phyloP scores from a whole-genome alignment of 2,888 invertebrate species.

The Teleiodes luculella region DNA sequence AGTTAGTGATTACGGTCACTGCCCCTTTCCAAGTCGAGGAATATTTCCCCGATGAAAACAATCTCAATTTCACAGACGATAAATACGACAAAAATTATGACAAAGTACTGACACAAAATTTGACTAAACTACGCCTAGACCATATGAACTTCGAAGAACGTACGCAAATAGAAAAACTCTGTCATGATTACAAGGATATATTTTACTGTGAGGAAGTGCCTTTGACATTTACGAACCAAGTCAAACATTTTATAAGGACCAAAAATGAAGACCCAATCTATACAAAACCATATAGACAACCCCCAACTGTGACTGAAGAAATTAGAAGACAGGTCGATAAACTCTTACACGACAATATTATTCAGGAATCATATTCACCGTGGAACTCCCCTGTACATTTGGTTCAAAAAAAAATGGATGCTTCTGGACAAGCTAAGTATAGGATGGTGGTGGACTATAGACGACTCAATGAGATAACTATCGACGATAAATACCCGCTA shows the following conservation, averaged over 20 bases:
- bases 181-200: conserved; percentile 29
- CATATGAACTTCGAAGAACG: conserved; percentile 23
- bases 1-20: neutral
- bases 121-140: conserved; percentile 18
- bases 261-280: conserved; percentile 26
- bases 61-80: neutral
- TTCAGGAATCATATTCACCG: conserved; percentile 22
- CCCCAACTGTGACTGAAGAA: neutral
- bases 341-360: conserved; percentile 23
- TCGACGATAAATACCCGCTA: too few species aligned
- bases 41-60: too few species aligned
- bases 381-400: conserved; percentile 30
- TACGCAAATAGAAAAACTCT: neutral
- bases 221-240: conserved; percentile 26
- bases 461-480: conserved; percentile 19
- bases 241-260: conserved; percentile 36
- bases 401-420: conserved; percentile 31
- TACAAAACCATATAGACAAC: conserved; percentile 11
- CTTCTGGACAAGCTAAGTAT: conserved; percentile 19
- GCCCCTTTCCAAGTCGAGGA: too few species aligned
- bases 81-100: conserved; percentile 1
- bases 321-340: conserved; percentile 20
- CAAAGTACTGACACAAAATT: conserved; percentile 12
- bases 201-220: conserved; percentile 29
- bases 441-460: conserved; percentile 45